These are phyloP conservation scores for Drosophila neoperkinsi DNA, from an alignment of 2,888 invertebrate genomes.

Conservation along the genomic window DNA sequence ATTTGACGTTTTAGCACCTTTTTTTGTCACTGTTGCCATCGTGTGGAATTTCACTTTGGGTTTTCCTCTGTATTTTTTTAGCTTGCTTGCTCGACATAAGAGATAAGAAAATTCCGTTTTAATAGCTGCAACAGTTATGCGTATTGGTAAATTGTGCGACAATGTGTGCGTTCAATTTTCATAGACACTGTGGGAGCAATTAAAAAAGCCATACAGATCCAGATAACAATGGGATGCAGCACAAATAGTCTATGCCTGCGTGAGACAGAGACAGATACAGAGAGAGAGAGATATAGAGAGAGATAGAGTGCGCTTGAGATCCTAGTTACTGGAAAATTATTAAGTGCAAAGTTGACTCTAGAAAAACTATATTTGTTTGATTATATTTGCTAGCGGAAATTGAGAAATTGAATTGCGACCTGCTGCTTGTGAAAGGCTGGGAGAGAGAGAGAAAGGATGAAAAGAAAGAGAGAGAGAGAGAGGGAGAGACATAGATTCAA, in stretches of 20 bases:
- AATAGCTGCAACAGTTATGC: conserved; percentile 66
- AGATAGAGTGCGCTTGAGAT: not conserved
- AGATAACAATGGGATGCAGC: not conserved
- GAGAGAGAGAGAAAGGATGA: not conserved
- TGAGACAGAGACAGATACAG: not conserved
- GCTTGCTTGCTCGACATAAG: conserved; percentile 15
- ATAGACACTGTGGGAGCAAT: conserved; percentile 15
- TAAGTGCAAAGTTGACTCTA: not conserved
- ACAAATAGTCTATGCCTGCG: not conserved
- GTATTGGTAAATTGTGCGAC: conserved; percentile 38
- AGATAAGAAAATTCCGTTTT: conserved; percentile 73
- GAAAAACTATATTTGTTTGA: not conserved
- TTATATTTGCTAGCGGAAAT: not conserved
- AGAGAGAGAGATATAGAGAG: not conserved
- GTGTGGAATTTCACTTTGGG: conserved; percentile 64
- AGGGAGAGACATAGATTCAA: not conserved
- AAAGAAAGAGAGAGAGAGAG: not conserved
- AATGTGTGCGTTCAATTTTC: conserved; percentile 16
- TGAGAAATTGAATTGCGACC: not conserved
- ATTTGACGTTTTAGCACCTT: conserved; percentile 42
- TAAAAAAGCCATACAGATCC: not conserved
- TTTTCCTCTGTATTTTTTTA: not conserved
- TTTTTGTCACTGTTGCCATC: conserved; percentile 41
- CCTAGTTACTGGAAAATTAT: not conserved
- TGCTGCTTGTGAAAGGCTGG: not conserved